Evolutionary conservation across 2,888 invertebrate genomes (phyloP).

Genomic region (Nomada hirtipes): DNA sequence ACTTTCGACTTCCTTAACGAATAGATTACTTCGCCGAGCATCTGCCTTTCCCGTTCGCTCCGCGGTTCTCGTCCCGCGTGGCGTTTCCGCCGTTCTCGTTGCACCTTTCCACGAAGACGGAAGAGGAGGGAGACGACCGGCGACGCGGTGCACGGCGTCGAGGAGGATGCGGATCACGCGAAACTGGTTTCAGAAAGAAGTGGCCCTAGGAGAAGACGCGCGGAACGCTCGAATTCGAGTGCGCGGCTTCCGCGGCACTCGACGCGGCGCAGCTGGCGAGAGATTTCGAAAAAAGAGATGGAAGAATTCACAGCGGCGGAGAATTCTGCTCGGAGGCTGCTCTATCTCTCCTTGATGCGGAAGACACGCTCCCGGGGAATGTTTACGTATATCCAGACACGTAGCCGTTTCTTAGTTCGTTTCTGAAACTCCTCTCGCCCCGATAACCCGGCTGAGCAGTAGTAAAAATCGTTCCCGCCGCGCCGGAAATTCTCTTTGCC

Average conservation of each 20-base stretch:
- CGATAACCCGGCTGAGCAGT: constrained; percentile 20
- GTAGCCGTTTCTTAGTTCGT: constrained; percentile 3
- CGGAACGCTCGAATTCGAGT: constrained; percentile 36
- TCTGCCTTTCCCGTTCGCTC: neutral
- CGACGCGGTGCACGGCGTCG: neutral
- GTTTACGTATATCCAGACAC: constrained; percentile 46
- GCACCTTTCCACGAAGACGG: neutral
- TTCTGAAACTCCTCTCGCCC: constrained; percentile 6
- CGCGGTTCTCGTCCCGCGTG: neutral
- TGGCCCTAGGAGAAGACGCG: constrained; percentile 5
- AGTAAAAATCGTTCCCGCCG: constrained; percentile 15
- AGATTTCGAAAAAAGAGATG: constrained; percentile 24
- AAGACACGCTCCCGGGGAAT: constrained; percentile 27
- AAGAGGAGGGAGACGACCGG: no score
- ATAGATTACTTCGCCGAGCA: constrained; percentile 37
- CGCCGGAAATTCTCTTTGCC: neutral
- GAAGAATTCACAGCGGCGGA: neutral
- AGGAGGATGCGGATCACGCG: constrained; percentile 38
- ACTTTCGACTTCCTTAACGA: constrained; percentile 32
- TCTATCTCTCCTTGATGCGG: neutral
- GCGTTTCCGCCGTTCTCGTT: neutral
- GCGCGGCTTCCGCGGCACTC: constrained; percentile 24
- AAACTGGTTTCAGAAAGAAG: constrained; percentile 14
- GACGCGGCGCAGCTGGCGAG: constrained; percentile 36
- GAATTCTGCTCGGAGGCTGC: constrained; percentile 10